Conservation (phyloP, 2,888 invertebrate genomes). For the Cantharis rustica region DNA sequence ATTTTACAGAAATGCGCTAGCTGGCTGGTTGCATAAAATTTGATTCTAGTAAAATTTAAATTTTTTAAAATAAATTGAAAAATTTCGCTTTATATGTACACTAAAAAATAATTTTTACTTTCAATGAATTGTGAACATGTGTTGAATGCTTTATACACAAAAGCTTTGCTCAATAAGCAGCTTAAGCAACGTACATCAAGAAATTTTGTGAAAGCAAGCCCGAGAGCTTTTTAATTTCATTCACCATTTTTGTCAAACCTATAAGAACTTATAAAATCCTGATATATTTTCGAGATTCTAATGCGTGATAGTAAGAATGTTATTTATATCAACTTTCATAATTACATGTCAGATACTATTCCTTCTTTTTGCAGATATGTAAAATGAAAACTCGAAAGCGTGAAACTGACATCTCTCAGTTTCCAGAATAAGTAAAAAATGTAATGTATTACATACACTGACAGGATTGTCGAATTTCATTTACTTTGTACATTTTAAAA, state of each 20-base stretch:
- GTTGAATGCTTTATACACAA: not conserved
- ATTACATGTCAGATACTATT: conserved; percentile 26
- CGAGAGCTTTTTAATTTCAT: not conserved
- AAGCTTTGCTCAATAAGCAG: conserved; percentile 10
- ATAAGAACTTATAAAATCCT: conserved; percentile 1
- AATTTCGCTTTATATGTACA: not conserved
- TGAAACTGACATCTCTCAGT: conserved; percentile 21
- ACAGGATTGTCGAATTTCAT: conserved; percentile 3
- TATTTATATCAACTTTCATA: conserved; percentile 27
- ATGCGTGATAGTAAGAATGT: conserved; percentile 25
- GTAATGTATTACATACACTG: not conserved
- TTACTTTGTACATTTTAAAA: not conserved
- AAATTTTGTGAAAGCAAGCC: conserved; percentile 6
- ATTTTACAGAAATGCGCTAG: not conserved
- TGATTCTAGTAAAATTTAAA: not conserved
- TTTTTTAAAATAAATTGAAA: not conserved
- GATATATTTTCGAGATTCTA: conserved; percentile 16
- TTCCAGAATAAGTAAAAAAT: not conserved
- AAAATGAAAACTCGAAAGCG: conserved; percentile 14
- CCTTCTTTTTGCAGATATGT: conserved; percentile 9
- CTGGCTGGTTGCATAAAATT: not conserved
- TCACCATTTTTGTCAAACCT: not conserved
- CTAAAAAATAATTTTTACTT: not conserved
- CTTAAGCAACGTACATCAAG: conserved; percentile 6
- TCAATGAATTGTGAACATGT: conserved; percentile 7